A percentile compares a stretch with the other conserved stretches of the same genome.
These are phyloP conservation scores for Batillaria attramentaria DNA, from an alignment of 1,140 invertebrate genomes.

Conservation along the genomic window DNA sequence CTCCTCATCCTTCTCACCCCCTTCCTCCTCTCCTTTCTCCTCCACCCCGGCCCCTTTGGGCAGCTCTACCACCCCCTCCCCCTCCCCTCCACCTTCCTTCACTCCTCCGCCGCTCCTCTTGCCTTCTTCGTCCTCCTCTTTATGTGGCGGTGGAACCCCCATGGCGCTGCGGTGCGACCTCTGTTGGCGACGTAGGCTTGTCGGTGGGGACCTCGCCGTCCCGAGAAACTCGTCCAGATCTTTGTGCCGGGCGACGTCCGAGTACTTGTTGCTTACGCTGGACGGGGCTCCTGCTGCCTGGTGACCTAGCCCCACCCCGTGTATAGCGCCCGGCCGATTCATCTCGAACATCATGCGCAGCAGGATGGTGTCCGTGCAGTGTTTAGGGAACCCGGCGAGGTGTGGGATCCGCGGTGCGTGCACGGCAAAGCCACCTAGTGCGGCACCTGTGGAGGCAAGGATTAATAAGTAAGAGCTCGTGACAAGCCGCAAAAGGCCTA, in stretches of 20 bases:
- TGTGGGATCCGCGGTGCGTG: slow-evolving; percentile 19
- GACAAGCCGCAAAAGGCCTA: too few species aligned
- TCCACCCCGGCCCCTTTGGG: not conserved
- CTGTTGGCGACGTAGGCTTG: not conserved
- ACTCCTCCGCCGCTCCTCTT: not conserved
- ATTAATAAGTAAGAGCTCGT: too few species aligned
- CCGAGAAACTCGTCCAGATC: slow-evolving; percentile 22
- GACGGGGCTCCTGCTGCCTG: slow-evolving; percentile 18
- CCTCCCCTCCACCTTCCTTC: not conserved
- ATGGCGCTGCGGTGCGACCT: not conserved
- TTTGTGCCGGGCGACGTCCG: slow-evolving; percentile 22
- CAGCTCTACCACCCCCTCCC: not conserved
- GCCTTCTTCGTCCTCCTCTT: not conserved
- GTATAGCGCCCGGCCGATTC: slow-evolving; percentile 5
- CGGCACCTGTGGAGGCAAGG: too few species aligned
- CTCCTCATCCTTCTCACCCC: not conserved
- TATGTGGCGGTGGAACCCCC: not conserved
- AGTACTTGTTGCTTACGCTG: slow-evolving; percentile 25
- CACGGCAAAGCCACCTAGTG: too few species aligned
- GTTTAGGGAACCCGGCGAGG: slow-evolving; percentile 30
- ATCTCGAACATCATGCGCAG: slow-evolving; percentile 37
- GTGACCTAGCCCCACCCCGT: not conserved
- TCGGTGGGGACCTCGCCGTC: not conserved
- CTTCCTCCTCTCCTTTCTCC: not conserved
- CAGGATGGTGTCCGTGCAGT: slow-evolving; percentile 39